Base-by-base conservation (phyloP, 2,888 invertebrate species). In the Anarsia innoxiella region DNA sequence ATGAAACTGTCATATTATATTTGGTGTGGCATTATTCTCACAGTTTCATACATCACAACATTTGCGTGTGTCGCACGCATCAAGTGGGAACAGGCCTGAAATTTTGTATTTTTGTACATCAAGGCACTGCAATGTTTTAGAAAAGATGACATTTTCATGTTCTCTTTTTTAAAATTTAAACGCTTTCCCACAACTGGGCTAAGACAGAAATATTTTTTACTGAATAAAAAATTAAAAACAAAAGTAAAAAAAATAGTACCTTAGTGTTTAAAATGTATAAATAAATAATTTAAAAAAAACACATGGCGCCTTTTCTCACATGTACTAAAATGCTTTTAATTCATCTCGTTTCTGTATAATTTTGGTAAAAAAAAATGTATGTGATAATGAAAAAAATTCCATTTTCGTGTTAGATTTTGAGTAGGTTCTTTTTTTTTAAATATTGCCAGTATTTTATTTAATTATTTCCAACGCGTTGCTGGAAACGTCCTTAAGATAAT, bases 361-460 rank as follows among this genome's bases (percentile, higher is more conserved):
- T n/a, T 26, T 10, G 3, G 6, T 19, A n/a, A 26, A 26, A 26
- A 26, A 26, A 26, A n/a, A 26, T 26, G 26, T 26, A 26, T 26
- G 26, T 26, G 26, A 26, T 26, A 26, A n/a, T 6, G 3, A 6
- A 26, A 26, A 6, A 26, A 26, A 26, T 26, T 26, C 26, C 26
- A 26, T 26, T 26, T 26, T 26, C 3, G 3, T 3, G 3, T 26
- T n/a, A 10, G 9, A n/a, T n/a, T 19, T 19, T 19, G 19, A 8
- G 19, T 19, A 19, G 19, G 4, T 23, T 23, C 23, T n/a, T 4
- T 26, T 8, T 26, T 3, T 3, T n/a, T 26, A 3, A 26, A 26
- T n/a, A n/a, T 6, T 10, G n/a, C 9, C n/a, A 26, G 3, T 26
- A n/a, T 3, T 6, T 26, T 26, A 6, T 26, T 23, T 6, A n/a